Base-by-base conservation (phyloP, 1,140 invertebrate genomes). In the Oryzaephilus surinamensis region DNA sequence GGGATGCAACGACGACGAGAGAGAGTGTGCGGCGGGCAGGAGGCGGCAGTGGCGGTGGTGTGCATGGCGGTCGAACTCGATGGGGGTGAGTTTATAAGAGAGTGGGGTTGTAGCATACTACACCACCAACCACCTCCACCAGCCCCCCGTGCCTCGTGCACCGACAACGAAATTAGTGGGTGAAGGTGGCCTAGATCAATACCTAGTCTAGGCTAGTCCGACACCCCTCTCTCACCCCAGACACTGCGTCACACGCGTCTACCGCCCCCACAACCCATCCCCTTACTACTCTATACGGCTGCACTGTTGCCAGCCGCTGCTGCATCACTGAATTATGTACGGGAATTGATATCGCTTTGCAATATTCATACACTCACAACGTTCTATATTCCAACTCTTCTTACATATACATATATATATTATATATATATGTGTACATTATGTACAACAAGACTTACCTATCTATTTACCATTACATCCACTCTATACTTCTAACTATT, bases 171-270 rank as follows among this genome's bases (percentile, higher is more conserved):
- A 58, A 58, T 58, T 58, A 58, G 56, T 58, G 56, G 56, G 56
- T 58, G 54, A 58, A 58, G 56, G 56, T 58, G 48, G 54, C 54
- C 54, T 51, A 58, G 56, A 58, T 58, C 56, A 56, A 58, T 58
- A 58, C 54, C 44, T 46, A 51, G 54, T 58, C 56, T 58, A 56
- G 56, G 48, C 56, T 58, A 56, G 55, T 56, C 49, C 48, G 28
- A 27, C 38, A 38, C 33, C 41, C 48, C 26, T 28, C n/a, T n/a
- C n/a, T n/a, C 37, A 33, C 45, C 43, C 43, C 45, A 51, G 46
- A 49, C 46, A 44, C 48, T 54, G 54, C 54, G 54, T 54, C 54
- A 51, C 54, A 51, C 50, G 52, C 49, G 52, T 53, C 48, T 50
- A 43, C 41, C 41, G 39, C 41, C 42, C 35, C 41, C 32, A 29